Evolutionary conservation across 2,797 vertebrate genomes (phyloP).

Genomic region (Phataginus tetradactyla): DNA sequence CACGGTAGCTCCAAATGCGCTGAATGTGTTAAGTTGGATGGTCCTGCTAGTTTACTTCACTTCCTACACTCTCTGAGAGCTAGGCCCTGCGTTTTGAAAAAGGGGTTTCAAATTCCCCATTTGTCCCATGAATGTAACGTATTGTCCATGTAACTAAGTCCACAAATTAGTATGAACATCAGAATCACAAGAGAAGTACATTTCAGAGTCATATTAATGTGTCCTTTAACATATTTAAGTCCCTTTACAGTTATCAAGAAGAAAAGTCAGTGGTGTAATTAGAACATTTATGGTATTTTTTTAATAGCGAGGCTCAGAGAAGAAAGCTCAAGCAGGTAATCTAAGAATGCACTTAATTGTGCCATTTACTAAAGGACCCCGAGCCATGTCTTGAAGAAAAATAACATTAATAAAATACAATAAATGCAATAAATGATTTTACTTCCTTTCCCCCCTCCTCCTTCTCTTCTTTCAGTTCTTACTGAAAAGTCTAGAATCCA

Average conservation of each 20-base stretch:
- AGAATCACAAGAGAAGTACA: neutral
- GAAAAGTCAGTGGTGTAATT: conserved; percentile 58
- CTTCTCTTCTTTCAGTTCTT: neutral
- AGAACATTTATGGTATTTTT: conserved; percentile 55
- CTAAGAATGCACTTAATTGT: conserved; percentile 39
- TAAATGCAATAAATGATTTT: neutral
- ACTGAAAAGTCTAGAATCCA: neutral
- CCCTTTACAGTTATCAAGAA: conserved; percentile 1
- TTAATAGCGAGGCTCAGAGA: conserved; percentile 45
- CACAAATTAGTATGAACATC: neutral
- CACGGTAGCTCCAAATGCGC: conserved; percentile 56
- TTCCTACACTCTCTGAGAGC: conserved; percentile 47
- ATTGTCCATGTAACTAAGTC: neutral
- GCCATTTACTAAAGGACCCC: neutral
- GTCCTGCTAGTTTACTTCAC: conserved; percentile 46
- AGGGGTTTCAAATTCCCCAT: conserved; percentile 51
- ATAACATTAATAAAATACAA: neutral
- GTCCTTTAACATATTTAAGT: conserved; percentile 6
- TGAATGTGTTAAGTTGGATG: conserved; percentile 64
- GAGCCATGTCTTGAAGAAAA: neutral
- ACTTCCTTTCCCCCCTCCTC: neutral
- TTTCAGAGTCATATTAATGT: neutral
- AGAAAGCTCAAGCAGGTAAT: neutral
- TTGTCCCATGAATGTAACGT: conserved; percentile 1
- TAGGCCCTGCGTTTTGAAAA: conserved; percentile 6